These are phyloP conservation scores for Mirounga angustirostris DNA, from an alignment of 2,113 vertebrate genomes.

Conservation along the genomic window DNA sequence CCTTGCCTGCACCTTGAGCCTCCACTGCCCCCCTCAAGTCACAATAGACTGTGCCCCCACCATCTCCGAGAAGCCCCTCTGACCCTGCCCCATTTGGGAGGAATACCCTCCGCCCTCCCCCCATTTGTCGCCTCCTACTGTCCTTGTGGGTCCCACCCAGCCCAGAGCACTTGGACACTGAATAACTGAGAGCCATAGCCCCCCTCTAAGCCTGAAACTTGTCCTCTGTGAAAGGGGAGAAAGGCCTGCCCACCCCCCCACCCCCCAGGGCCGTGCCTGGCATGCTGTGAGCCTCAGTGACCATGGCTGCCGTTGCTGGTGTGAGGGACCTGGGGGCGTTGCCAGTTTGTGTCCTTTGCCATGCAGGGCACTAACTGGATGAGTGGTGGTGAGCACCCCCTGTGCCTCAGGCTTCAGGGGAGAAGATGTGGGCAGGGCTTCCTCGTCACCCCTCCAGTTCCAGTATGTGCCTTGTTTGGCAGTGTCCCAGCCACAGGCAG, in stretches of 20 bases:
- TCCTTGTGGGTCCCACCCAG: background rate
- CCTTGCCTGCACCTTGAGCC: background rate
- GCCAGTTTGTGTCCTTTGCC: background rate
- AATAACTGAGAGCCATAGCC: background rate
- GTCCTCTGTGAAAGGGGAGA: background rate
- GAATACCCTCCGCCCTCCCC: background rate
- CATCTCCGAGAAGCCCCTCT: background rate
- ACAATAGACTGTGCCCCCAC: too few relatives aligned
- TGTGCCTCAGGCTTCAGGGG: background rate
- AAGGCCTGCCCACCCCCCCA: background rate
- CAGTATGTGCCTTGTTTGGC: background rate
- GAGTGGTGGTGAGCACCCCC: background rate
- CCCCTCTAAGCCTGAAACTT: accelerated
- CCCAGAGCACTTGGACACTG: background rate
- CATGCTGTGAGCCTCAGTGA: too few relatives aligned
- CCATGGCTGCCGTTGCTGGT: background rate
- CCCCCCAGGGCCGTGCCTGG: background rate
- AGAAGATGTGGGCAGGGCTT: background rate
- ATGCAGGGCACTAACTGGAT: background rate
- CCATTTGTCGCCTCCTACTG: background rate
- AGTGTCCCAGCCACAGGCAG: too few relatives aligned
- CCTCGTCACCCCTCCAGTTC: accelerated
- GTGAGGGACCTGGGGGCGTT: background rate
- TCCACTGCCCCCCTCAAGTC: background rate
- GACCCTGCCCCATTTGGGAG: background rate